Conservation (phyloP, 1,140 invertebrate genomes). For the Drosophila varians region DNA sequence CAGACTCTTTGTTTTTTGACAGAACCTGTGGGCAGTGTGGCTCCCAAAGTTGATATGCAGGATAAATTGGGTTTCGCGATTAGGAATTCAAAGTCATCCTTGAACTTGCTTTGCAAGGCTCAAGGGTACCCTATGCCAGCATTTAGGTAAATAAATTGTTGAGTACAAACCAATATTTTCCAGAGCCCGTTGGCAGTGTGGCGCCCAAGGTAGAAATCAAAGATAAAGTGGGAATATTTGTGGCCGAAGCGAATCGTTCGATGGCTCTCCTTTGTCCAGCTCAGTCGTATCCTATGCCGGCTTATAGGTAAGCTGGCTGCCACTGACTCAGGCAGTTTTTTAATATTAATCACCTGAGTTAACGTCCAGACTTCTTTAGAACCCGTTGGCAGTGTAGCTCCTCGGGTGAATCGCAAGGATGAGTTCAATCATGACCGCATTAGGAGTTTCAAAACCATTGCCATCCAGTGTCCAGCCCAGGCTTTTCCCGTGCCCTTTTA, state of each 20-base stretch:
- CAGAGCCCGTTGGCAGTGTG: constrained; percentile 84
- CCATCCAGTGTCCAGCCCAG: constrained; percentile 87
- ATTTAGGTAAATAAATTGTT: constrained; percentile 85
- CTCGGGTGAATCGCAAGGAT: constrained; percentile 90
- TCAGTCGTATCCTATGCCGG: constrained; percentile 89
- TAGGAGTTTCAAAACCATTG: constrained; percentile 80
- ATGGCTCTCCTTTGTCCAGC: constrained; percentile 88
- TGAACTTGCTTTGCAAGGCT: constrained; percentile 85
- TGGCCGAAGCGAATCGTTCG: constrained; percentile 67
- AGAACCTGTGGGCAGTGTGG: constrained; percentile 90
- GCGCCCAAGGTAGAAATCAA: constrained; percentile 87
- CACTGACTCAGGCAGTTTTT: constrained; percentile 28
- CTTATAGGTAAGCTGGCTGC: constrained; percentile 86
- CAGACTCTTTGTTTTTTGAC: constrained; percentile 4
- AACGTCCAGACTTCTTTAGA: constrained; percentile 84
- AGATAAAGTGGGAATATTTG: constrained; percentile 83
- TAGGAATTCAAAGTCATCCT: constrained; percentile 31
- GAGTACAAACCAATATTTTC: constrained; percentile 22
- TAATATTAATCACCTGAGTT: neutral
- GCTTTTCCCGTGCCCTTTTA: constrained; percentile 87
- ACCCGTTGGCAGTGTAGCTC: constrained; percentile 90
- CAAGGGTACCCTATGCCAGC: constrained; percentile 88
- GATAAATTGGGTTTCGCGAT: constrained; percentile 68
- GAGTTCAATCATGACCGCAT: constrained; percentile 87
- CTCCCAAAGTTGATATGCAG: constrained; percentile 86